A percentile compares a stretch with the other conserved stretches of the same genome.
phyloP scores from a whole-genome alignment of 2,888 invertebrate genomes.

The Plutella xylostella region DNA sequence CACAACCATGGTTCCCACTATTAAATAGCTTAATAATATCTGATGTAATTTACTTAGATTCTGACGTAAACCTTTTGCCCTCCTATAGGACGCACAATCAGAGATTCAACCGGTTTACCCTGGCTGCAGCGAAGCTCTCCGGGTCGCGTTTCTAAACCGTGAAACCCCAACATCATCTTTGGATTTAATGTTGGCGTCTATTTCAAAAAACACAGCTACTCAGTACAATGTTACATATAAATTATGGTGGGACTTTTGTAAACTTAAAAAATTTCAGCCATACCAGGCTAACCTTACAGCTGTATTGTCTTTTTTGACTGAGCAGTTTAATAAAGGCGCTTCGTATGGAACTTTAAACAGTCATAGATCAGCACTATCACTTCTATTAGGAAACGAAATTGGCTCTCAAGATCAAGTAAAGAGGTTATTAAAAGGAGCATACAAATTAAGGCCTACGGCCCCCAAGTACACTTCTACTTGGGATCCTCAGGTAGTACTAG shows the following conservation, averaged over 20 bases:
- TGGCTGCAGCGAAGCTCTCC: constrained; percentile 11
- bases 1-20: not conserved
- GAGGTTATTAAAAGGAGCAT: not conserved
- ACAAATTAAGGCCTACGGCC: not conserved
- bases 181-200: constrained; percentile 14
- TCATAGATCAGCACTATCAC: not conserved
- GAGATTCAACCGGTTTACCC: constrained; percentile 6
- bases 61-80: constrained; percentile 12
- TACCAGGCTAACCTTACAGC: not conserved
- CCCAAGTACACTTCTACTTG: not conserved
- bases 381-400: not conserved
- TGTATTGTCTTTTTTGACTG: not conserved
- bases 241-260: constrained; percentile 14
- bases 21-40: not conserved
- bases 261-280: not conserved
- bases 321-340: not conserved
- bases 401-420: not conserved
- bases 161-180: constrained; percentile 9
- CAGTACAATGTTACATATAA: constrained; percentile 13
- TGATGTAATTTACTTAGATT: constrained; percentile 3
- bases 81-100: constrained; percentile 15
- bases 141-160: constrained; percentile 11
- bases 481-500: not conserved
- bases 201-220: constrained; percentile 12
- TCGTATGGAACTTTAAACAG: not conserved